Conservation (phyloP, 2,888 invertebrate genomes). For the Agrotis ipsilon region DNA sequence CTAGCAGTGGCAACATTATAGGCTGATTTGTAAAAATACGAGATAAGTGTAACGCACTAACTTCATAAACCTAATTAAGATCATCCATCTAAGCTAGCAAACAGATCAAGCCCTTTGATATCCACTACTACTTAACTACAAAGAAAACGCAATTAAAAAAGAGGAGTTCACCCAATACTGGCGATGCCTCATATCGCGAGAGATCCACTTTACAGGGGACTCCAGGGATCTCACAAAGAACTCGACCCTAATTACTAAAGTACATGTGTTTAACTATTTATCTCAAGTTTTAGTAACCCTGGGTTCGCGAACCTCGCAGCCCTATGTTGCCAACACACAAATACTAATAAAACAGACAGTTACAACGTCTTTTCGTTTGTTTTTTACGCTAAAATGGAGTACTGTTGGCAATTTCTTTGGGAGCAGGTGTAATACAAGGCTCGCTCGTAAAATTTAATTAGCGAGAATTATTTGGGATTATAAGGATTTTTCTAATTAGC, state of each 20-base stretch:
- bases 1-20: too few relatives aligned
- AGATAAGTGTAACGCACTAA: background rate
- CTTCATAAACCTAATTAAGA: slow-evolving; percentile 20
- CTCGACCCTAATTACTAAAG: slow-evolving; percentile 43
- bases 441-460: slow-evolving; percentile 83
- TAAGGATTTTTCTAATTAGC: slow-evolving; percentile 85
- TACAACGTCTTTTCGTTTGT: slow-evolving; percentile 61
- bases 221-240: slow-evolving; percentile 37
- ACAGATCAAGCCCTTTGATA: slow-evolving; percentile 39
- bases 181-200: background rate
- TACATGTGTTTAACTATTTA: slow-evolving; percentile 57
- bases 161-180: slow-evolving; percentile 22
- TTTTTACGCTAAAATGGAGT: slow-evolving; percentile 67
- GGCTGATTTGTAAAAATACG: background rate
- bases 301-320: slow-evolving; percentile 23
- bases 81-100: slow-evolving; percentile 21
- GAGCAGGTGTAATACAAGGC: slow-evolving; percentile 78
- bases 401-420: slow-evolving; percentile 66
- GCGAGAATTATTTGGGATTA: slow-evolving; percentile 84
- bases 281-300: slow-evolving; percentile 52
- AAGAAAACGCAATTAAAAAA: slow-evolving; percentile 50
- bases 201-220: slow-evolving; percentile 22
- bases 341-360: slow-evolving; percentile 70
- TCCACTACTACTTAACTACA: slow-evolving; percentile 29
- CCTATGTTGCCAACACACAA: slow-evolving; percentile 61